Percentiles rank a stretch among this genome's conserved stretches.
These are phyloP conservation scores for Diceros bicornis DNA, from an alignment of 2,797 vertebrate genomes.

Conservation along the genomic window DNA sequence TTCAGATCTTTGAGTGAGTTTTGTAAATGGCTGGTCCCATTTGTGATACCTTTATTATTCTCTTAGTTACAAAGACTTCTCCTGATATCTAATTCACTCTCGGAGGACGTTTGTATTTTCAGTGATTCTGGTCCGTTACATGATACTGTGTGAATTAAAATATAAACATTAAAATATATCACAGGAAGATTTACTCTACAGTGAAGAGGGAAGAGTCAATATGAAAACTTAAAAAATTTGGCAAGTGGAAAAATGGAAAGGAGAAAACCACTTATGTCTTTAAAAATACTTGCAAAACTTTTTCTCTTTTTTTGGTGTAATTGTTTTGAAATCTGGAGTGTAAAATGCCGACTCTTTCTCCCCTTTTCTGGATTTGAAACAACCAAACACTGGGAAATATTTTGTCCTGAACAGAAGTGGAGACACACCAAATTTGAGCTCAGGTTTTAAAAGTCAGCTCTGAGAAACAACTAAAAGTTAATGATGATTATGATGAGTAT, in stretches of 20 bases:
- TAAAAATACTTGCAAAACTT: neutral
- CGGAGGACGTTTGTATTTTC: neutral
- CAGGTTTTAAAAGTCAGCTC: neutral
- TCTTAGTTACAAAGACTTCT: neutral
- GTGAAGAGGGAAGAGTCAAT: neutral
- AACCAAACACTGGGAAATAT: neutral
- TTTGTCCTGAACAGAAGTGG: neutral
- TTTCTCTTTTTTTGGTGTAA: neutral
- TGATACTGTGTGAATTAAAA: neutral
- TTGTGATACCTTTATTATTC: neutral
- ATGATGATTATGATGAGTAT: neutral
- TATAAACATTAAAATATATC: neutral
- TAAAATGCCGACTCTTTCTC: neutral
- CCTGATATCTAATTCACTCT: neutral
- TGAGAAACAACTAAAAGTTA: neutral
- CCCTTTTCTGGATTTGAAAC: neutral
- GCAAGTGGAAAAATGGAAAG: neutral
- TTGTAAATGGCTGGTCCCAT: neutral
- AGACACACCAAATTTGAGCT: neutral
- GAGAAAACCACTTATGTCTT: neutral
- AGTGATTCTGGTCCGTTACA: neutral
- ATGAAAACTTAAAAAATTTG: neutral
- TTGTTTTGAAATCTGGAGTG: constrained; percentile 44
- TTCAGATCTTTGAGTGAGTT: neutral
- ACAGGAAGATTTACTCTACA: neutral